Evolutionary conservation across 2,113 vertebrate species (phyloP), one percentile per base, ranked within the genome.

Genomic region (Brachionichthys hirsutus): DNA sequence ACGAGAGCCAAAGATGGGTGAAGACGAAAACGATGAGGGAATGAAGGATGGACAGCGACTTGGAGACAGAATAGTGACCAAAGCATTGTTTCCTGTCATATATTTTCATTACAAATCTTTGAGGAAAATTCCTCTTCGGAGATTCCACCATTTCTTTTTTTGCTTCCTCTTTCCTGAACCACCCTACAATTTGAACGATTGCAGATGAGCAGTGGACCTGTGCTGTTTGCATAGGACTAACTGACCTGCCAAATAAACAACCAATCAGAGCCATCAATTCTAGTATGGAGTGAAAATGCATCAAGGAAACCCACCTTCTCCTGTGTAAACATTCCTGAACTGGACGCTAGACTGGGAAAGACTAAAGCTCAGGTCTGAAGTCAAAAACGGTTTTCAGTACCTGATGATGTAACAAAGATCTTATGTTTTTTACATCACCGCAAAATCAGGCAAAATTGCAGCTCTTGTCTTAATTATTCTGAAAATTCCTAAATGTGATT

Each of bases 21-120:
- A 41, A 42, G 50, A 63, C 6, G 36, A 57, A 38, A 38, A 43
- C 1, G 44, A 72, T 9, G 38, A 51, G 30, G 18, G 55, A 67
- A 43, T 42, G 43, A 12, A 65, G 7, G 13, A 49, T 8, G 16
- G 18, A 74, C 41, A 42, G 45, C 9, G 42, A 72, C 20, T 18
- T 12, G 12, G 13, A 49, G 43, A 38, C 40, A 61, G 60, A 34
- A 55, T 68, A 60, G 5, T 34, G 38, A 56, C 14, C 5, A 55
- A 44, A 38, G 51, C 24, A 13, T 38, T 12, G 12, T 38, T 42
- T 34, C 18, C 36, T 36, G 43, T 22, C 3, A 0, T 19, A 38
- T 38, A 38, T 24, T 22, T 55, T 12, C 54, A 30, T 10, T 30
- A 8, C 24, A 30, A 4, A 17, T 50, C 1, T 54, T 41, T 52